A percentile compares a stretch with the other conserved stretches of the same genome.
These are phyloP conservation scores for Noctua janthina DNA, from an alignment of 2,888 invertebrate genomes.

Conservation along the genomic window DNA sequence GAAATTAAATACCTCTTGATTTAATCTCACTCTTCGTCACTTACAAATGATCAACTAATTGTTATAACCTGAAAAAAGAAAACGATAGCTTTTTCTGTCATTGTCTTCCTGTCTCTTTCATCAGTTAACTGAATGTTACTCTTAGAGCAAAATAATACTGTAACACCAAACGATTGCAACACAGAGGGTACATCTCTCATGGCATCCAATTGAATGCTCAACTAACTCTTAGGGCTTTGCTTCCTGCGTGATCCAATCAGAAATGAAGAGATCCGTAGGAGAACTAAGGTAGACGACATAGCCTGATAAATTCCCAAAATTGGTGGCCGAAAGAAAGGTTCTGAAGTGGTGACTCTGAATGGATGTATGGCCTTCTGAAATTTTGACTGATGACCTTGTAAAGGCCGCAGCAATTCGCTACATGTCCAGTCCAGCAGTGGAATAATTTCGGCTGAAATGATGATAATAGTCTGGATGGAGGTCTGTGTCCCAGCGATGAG, in stretches of 20 bases:
- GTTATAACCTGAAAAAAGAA: background rate
- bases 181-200: background rate
- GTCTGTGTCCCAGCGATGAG: background rate
- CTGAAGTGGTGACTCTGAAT: background rate
- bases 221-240: background rate
- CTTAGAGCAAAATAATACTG: background rate
- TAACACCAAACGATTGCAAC: background rate
- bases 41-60: background rate
- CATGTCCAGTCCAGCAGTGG: background rate
- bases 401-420: background rate
- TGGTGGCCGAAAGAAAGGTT: background rate
- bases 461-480: too few species aligned
- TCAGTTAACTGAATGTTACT: background rate
- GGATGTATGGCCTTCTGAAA: background rate
- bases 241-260: background rate
- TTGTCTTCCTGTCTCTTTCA: background rate
- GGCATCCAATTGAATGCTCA: background rate
- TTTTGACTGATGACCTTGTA: background rate
- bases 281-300: background rate
- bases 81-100: background rate
- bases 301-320: background rate
- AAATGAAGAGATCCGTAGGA: background rate
- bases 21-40: background rate
- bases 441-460: background rate
- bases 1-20: constrained; percentile 11